A percentile compares a stretch with the other conserved stretches of the same genome.
Evolutionary conservation across 1,140 invertebrate genomes (phyloP).

Genomic region (Branchinecta lindahli): DNA sequence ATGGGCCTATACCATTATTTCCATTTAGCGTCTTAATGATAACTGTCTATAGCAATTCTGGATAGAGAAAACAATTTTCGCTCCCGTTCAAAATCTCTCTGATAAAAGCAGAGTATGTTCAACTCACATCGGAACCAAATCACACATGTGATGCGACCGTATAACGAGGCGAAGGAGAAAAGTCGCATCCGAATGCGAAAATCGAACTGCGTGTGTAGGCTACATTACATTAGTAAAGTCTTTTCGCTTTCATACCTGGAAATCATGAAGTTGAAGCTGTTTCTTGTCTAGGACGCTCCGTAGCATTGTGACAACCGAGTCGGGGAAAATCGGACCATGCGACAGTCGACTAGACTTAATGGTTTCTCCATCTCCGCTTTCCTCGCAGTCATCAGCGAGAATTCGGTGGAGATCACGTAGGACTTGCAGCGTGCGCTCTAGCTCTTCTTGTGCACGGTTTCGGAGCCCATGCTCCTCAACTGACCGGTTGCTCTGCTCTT

Average conservation of each 20-base stretch:
- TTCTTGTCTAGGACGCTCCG: not conserved
- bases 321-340: not conserved
- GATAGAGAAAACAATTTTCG: too few species aligned
- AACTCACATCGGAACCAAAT: too few species aligned
- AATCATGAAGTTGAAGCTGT: constrained; percentile 1
- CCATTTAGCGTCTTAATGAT: too few species aligned
- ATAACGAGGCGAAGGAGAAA: too few species aligned
- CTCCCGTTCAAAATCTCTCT: too few species aligned
- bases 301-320: constrained; percentile 3
- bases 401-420: not conserved
- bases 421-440: not conserved
- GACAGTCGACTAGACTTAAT: not conserved
- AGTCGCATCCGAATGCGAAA: too few species aligned
- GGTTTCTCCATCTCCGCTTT: not conserved
- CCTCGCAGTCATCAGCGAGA: not conserved
- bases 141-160: too few species aligned
- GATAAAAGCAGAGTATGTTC: too few species aligned
- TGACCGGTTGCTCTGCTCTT: not conserved
- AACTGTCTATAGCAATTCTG: too few species aligned
- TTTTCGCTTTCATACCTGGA: not conserved
- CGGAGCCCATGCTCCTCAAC: not conserved
- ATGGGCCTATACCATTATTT: too few species aligned
- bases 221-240: too few species aligned
- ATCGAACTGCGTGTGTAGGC: too few species aligned
- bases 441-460: not conserved